These are phyloP conservation scores for Apodemia hepburni DNA, from an alignment of 2,888 invertebrate species.

Conservation along the genomic window DNA sequence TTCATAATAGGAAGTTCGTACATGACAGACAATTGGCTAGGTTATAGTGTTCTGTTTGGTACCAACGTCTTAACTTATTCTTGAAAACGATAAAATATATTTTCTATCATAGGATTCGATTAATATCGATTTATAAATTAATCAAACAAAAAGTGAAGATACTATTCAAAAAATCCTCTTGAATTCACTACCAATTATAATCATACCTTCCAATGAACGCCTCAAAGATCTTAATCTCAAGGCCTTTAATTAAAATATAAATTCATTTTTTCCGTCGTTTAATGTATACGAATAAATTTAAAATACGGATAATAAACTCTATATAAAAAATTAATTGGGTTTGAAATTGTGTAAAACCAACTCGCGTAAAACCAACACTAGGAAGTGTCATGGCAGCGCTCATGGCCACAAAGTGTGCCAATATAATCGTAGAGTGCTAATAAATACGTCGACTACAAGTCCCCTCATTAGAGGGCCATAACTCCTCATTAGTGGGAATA, in stretches of 20 bases:
- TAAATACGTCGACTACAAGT: conserved; percentile 64
- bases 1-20: too few relatives aligned
- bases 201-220: neutral
- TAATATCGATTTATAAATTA: too few relatives aligned
- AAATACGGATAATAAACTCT: neutral
- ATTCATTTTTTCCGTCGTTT: neutral
- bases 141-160: too few relatives aligned
- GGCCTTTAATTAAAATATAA: conserved; percentile 15
- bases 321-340: neutral
- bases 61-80: too few relatives aligned
- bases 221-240: neutral
- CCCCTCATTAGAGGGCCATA: conserved; percentile 76
- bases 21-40: too few relatives aligned
- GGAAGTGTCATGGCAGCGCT: conserved; percentile 12
- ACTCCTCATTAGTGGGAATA: conserved; percentile 77
- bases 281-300: neutral
- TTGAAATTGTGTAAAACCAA: conserved; percentile 1
- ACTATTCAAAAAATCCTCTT: neutral
- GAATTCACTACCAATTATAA: neutral
- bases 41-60: too few relatives aligned
- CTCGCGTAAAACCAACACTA: conserved; percentile 17
- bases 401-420: conserved; percentile 19
- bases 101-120: too few relatives aligned
- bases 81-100: too few relatives aligned
- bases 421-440: conserved; percentile 36